Conservation (phyloP, 2,888 invertebrate species). For the Thereva nobilitata region DNA sequence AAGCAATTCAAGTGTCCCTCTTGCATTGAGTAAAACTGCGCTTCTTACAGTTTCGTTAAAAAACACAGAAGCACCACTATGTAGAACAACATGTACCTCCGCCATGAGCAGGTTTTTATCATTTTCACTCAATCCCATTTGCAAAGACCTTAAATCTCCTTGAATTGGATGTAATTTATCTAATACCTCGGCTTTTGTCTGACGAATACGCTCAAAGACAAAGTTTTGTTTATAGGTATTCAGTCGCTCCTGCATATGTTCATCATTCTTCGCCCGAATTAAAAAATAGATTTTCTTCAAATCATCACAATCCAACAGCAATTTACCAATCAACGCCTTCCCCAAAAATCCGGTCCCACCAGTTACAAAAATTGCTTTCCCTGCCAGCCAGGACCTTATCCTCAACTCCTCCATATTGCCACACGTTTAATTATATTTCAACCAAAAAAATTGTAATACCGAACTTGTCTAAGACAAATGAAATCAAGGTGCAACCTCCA, state of each 20-base stretch:
- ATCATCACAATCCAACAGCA: slow-evolving; percentile 44
- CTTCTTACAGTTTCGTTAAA: slow-evolving; percentile 61
- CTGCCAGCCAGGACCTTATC: slow-evolving; percentile 22
- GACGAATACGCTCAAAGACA: slow-evolving; percentile 31
- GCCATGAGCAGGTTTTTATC: slow-evolving; percentile 31
- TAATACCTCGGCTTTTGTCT: slow-evolving; percentile 13
- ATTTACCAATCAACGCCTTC: slow-evolving; percentile 46
- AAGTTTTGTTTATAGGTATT: slow-evolving; percentile 26
- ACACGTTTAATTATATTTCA: no score
- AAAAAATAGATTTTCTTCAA: slow-evolving; percentile 43
- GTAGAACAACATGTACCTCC: slow-evolving; percentile 59
- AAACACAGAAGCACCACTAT: slow-evolving; percentile 62
- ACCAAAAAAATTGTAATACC: no score
- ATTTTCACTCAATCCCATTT: slow-evolving; percentile 30
- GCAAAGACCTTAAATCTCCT: slow-evolving; percentile 32
- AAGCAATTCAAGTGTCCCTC: slow-evolving; percentile 41
- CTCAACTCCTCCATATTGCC: slow-evolving; percentile 14
- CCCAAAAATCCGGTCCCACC: slow-evolving; percentile 47
- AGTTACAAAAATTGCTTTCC: slow-evolving; percentile 37
- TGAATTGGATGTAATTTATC: slow-evolving; percentile 38
- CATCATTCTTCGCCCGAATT: slow-evolving; percentile 37
- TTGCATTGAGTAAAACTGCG: slow-evolving; percentile 43
- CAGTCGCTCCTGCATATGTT: slow-evolving; percentile 34
- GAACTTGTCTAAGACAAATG: no score
- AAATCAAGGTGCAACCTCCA: no score